Evolutionary conservation across 2,797 vertebrate species (phyloP).

Genomic region (Xyrichtys novacula): DNA sequence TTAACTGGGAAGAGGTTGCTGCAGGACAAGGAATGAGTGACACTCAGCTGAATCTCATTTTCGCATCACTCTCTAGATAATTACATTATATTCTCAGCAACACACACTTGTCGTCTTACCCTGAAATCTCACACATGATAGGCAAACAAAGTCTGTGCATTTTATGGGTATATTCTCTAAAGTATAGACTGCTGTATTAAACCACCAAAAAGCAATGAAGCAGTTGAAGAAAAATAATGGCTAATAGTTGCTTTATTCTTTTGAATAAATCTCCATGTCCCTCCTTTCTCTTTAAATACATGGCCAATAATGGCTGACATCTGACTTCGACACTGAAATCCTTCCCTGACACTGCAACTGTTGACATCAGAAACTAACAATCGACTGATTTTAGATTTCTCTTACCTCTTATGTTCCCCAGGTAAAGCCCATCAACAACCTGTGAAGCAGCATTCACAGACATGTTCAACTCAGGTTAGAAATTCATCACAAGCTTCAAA

Average conservation of each 20-base stretch:
- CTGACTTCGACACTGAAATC: not conserved
- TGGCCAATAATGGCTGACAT: not conserved
- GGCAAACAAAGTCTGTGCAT: not conserved
- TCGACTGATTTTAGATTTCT: constrained; percentile 27
- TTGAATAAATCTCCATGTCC: not conserved
- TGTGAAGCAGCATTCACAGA: constrained; percentile 77
- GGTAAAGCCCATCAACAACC: constrained; percentile 91
- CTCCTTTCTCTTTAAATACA: not conserved
- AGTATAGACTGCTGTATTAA: not conserved
- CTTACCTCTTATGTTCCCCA: constrained; percentile 92
- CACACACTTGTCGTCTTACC: not conserved
- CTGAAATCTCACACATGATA: constrained; percentile 7
- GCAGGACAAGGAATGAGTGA: constrained; percentile 2
- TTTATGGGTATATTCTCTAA: too few relatives aligned
- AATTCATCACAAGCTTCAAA: constrained; percentile 40
- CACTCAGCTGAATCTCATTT: constrained; percentile 11
- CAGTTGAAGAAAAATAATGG: not conserved
- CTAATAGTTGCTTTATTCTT: not conserved
- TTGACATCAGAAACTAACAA: constrained; percentile 11
- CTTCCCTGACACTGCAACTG: not conserved
- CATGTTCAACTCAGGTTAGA: constrained; percentile 56
- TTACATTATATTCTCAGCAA: constrained; percentile 4
- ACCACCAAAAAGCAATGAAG: constrained; percentile 1
- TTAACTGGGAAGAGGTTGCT: constrained; percentile 30
- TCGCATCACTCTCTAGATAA: not conserved